phyloP scores from a whole-genome alignment of 2,113 vertebrate genomes.

The Pardalotus punctatus region DNA sequence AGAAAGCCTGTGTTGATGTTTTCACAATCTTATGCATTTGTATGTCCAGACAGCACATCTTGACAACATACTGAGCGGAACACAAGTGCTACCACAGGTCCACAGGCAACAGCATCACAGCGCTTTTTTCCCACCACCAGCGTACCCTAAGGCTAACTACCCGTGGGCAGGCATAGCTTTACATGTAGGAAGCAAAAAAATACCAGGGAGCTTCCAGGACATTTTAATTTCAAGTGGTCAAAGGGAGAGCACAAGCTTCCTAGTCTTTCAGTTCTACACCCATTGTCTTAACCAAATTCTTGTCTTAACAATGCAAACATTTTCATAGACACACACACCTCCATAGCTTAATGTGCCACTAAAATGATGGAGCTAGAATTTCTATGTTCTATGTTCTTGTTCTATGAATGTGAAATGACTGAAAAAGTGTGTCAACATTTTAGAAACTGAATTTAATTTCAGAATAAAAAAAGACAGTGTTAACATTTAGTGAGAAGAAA shows the following conservation, averaged over 20 bases:
- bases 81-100: neutral
- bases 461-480: neutral
- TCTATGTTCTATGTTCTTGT: neutral
- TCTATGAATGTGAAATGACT: neutral
- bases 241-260: neutral
- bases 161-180: neutral
- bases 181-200: neutral
- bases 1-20: neutral
- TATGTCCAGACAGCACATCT: neutral
- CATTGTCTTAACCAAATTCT: neutral
- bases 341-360: neutral
- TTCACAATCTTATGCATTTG: neutral
- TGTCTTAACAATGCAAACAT: neutral
- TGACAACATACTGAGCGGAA: neutral
- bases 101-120: neutral
- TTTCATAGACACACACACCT: neutral
- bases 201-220: neutral
- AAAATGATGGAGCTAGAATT: neutral
- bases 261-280: neutral
- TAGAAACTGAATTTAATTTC: slow-evolving; percentile 7
- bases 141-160: neutral
- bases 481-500: neutral
- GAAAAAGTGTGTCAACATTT: neutral
- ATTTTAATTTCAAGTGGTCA: neutral
- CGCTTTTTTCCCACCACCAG: neutral